Conservation (phyloP, 2,797 vertebrate species). For the Remorina albescens region DNA sequence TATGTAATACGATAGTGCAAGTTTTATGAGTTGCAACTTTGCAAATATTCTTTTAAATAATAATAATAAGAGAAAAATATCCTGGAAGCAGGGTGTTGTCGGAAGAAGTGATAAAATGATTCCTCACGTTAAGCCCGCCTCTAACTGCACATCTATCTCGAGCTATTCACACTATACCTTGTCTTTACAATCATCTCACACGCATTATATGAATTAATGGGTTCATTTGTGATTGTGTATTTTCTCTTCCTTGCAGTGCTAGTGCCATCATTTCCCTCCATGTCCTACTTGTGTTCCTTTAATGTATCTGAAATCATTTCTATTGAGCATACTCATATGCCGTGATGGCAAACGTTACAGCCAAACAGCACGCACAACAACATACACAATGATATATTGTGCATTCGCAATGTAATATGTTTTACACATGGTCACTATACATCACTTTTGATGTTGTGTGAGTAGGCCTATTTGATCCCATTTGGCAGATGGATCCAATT, state of each 20-base stretch:
- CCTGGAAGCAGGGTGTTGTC: slow-evolving; percentile 32
- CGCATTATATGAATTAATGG: slow-evolving; percentile 64
- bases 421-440: slow-evolving; percentile 76
- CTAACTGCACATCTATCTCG: slow-evolving; percentile 45
- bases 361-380: slow-evolving; percentile 43
- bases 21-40: slow-evolving; percentile 79
- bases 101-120: slow-evolving; percentile 41
- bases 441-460: slow-evolving; percentile 77
- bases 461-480: slow-evolving; percentile 81
- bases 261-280: slow-evolving; percentile 35
- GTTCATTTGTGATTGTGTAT: slow-evolving; percentile 55
- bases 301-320: slow-evolving; percentile 64
- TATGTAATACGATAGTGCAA: slow-evolving; percentile 71
- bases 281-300: slow-evolving; percentile 49
- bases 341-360: slow-evolving; percentile 44
- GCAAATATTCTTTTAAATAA: slow-evolving; percentile 79
- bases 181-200: slow-evolving; percentile 51
- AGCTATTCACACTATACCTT: slow-evolving; percentile 31
- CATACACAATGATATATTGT: slow-evolving; percentile 72
- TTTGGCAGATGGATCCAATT: slow-evolving; percentile 84
- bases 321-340: slow-evolving; percentile 45
- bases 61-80: slow-evolving; percentile 67
- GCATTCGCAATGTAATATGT: slow-evolving; percentile 69
- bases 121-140: slow-evolving; percentile 29
- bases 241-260: slow-evolving; percentile 19